phyloP scores from a whole-genome alignment of 2,888 invertebrate species.

The Drosophila austrosaltans region DNA sequence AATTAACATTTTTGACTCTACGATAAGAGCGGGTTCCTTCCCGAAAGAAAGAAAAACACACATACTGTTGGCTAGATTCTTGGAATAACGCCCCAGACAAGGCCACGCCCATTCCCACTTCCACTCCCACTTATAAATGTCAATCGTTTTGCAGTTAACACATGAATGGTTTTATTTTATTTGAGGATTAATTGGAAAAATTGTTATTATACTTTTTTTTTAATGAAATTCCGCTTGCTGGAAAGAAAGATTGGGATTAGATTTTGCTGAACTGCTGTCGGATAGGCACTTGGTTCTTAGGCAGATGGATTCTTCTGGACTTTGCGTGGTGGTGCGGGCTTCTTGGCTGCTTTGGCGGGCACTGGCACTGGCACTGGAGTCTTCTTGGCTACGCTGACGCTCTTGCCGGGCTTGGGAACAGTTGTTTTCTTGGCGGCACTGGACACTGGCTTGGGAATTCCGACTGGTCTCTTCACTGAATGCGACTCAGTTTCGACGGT shows the following conservation, averaged over 20 bases:
- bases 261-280: slow-evolving; percentile 25
- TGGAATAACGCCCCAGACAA: neutral
- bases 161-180: slow-evolving; percentile 57
- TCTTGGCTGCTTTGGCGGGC: slow-evolving; percentile 55
- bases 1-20: slow-evolving; percentile 37
- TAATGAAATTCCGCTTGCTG: slow-evolving; percentile 73
- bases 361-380: slow-evolving; percentile 41
- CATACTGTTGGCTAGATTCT: neutral
- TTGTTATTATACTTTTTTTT: slow-evolving; percentile 32
- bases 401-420: slow-evolving; percentile 50
- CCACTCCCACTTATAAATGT: neutral
- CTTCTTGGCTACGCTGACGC: slow-evolving; percentile 59
- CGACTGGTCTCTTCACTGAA: slow-evolving; percentile 23
- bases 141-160: slow-evolving; percentile 53
- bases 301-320: slow-evolving; percentile 56
- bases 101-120: neutral
- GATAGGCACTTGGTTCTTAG: slow-evolving; percentile 27
- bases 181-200: slow-evolving; percentile 54
- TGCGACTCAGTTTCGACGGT: slow-evolving; percentile 35
- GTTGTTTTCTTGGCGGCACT: slow-evolving; percentile 43
- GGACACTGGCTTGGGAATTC: slow-evolving; percentile 28
- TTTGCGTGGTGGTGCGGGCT: slow-evolving; percentile 62
- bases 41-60: slow-evolving; percentile 15
- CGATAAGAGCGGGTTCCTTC: slow-evolving; percentile 32
- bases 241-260: slow-evolving; percentile 31